A percentile compares a stretch with the other conserved stretches of the same genome.
Evolutionary conservation across 2,888 invertebrate genomes (phyloP).

Genomic region (Amphipyra berbera): DNA sequence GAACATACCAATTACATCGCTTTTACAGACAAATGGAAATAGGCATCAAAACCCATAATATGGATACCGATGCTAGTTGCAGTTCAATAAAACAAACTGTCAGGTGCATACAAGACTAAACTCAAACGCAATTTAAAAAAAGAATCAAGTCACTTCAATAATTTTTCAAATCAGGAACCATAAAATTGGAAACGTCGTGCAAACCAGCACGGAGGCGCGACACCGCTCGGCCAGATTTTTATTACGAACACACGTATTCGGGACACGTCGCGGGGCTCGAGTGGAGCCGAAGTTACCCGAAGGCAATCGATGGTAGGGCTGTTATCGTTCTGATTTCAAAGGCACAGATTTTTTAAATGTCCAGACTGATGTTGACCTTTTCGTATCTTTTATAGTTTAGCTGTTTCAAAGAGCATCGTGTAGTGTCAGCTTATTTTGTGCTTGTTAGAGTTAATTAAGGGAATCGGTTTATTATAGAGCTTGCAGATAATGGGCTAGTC

Average conservation of each 20-base stretch:
- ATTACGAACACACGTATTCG: conserved; percentile 66
- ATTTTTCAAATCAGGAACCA: conserved; percentile 69
- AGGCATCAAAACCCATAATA: no score
- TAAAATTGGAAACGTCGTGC: conserved; percentile 69
- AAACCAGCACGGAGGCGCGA: conserved; percentile 54
- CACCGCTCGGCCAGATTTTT: conserved; percentile 66
- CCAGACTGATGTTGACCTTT: background rate
- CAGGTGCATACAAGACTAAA: no score
- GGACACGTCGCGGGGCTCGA: conserved; percentile 68
- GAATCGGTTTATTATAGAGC: conserved; percentile 40
- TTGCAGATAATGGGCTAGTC: conserved; percentile 41
- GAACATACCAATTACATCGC: no score
- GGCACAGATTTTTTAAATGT: conserved; percentile 37
- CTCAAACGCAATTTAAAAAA: conserved; percentile 32
- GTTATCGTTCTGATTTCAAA: conserved; percentile 54
- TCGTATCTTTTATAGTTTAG: conserved; percentile 6
- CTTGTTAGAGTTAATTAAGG: conserved; percentile 24
- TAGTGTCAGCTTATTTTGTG: background rate
- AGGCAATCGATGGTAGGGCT: conserved; percentile 48
- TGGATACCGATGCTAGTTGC: no score
- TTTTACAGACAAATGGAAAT: no score
- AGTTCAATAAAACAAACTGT: no score
- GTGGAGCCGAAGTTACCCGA: conserved; percentile 47
- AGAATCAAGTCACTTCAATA: conserved; percentile 49
- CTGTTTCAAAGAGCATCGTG: conserved; percentile 15